phyloP scores from a whole-genome alignment of 2,113 vertebrate genomes.

The Rattus rattus region DNA sequence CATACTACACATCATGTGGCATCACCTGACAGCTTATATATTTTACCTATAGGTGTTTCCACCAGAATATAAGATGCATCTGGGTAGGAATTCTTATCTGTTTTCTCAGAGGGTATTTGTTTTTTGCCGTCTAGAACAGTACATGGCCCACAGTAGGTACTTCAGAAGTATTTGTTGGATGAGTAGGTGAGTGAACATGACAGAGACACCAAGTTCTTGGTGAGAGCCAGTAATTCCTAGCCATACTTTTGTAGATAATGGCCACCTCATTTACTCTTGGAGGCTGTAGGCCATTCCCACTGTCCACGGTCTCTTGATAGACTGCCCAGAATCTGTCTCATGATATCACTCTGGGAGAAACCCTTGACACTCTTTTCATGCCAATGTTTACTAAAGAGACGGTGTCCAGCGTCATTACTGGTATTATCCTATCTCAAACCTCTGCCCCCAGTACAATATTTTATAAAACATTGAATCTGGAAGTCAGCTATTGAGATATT shows the following conservation, averaged over 20 bases:
- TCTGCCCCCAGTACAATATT: neutral
- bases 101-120: neutral
- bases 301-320: neutral
- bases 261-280: neutral
- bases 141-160: neutral
- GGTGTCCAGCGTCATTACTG: neutral
- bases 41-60: neutral
- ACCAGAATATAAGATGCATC: constrained; percentile 1
- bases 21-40: neutral
- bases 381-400: neutral
- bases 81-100: neutral
- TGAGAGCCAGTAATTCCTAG: constrained; percentile 7
- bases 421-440: neutral
- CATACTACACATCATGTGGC: neutral
- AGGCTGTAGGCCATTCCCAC: neutral
- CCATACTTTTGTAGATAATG: neutral
- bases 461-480: constrained; percentile 10
- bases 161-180: constrained; percentile 27
- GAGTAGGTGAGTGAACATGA: neutral
- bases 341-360: constrained; percentile 23
- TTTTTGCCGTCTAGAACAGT: constrained; percentile 3
- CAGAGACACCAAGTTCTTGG: neutral
- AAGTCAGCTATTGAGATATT: constrained; percentile 33
- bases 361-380: neutral
- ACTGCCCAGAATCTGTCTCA: neutral